Conservation (phyloP, 2,113 vertebrate species). For the Syngnathoides biaculeatus region DNA sequence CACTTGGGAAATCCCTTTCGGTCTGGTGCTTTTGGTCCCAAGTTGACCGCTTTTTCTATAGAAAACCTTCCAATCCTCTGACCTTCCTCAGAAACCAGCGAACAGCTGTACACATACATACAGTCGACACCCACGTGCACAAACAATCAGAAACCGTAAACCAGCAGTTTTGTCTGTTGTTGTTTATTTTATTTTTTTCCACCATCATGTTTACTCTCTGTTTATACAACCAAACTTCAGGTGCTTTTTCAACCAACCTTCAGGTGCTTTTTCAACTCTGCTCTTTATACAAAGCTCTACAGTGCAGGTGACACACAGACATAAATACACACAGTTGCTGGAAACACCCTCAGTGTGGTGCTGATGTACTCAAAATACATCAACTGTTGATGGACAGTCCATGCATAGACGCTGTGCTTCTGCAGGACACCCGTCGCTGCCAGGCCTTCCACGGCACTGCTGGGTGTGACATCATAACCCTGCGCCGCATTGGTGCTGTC, state of each 20-base stretch:
- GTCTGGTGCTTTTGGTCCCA: constrained; percentile 66
- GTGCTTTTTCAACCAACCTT: constrained; percentile 59
- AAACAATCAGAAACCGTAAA: constrained; percentile 47
- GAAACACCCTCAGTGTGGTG: constrained; percentile 29
- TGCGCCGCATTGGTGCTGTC: constrained; percentile 52
- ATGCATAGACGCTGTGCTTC: constrained; percentile 63
- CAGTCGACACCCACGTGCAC: background rate
- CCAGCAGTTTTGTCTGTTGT: constrained; percentile 52
- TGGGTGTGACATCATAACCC: constrained; percentile 53
- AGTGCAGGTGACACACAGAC: constrained; percentile 43
- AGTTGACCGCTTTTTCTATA: constrained; percentile 39
- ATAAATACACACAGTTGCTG: constrained; percentile 25
- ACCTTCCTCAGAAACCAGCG: constrained; percentile 64
- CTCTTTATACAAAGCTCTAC: constrained; percentile 49
- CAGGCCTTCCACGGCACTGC: constrained; percentile 42
- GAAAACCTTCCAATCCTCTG: constrained; percentile 61
- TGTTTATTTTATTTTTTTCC: no score
- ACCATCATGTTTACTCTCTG: constrained; percentile 53
- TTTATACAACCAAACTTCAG: constrained; percentile 69
- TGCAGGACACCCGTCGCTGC: constrained; percentile 47
- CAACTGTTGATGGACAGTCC: constrained; percentile 18
- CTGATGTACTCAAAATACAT: constrained; percentile 17
- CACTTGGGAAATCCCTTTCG: constrained; percentile 36
- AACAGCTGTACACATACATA: constrained; percentile 40
- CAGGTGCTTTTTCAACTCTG: constrained; percentile 59